These are phyloP conservation scores for Zeugodacus cucurbitae DNA, from an alignment of 1,140 invertebrate species.

Conservation along the genomic window DNA sequence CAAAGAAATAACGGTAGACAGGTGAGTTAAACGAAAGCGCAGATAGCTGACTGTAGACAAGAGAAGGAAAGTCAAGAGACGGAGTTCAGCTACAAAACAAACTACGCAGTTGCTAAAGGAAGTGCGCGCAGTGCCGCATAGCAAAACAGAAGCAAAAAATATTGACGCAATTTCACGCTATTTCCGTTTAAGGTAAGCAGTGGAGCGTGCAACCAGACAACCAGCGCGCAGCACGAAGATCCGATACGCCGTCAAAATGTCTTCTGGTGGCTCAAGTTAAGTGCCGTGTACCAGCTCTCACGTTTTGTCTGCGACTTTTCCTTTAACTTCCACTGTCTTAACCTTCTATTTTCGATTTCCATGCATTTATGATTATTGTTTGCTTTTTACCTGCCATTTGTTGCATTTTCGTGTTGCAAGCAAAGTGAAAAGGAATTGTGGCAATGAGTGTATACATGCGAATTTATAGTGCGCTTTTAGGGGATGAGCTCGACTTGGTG, in stretches of 20 bases:
- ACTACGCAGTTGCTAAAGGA: not conserved
- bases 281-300: not conserved
- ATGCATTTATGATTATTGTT: slow-evolving; percentile 3
- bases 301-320: not conserved
- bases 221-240: not conserved
- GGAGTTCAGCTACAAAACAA: not conserved
- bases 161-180: slow-evolving; percentile 36
- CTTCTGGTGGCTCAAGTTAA: not conserved
- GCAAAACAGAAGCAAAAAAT: not conserved
- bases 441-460: not conserved
- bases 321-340: not conserved
- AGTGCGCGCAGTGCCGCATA: not conserved
- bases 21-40: not conserved
- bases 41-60: not conserved
- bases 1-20: not conserved
- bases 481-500: not conserved
- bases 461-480: slow-evolving; percentile 9
- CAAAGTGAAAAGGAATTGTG: not conserved
- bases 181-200: not conserved
- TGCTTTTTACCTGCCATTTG: slow-evolving; percentile 7
- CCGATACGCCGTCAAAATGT: not conserved
- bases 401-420: not conserved
- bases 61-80: not conserved
- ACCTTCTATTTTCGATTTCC: not conserved
- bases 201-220: slow-evolving; percentile 17